A percentile compares a stretch with the other conserved stretches of the same genome.
Evolutionary conservation across 2,113 vertebrate genomes (phyloP).

Genomic region (Australoheros scitulus): DNA sequence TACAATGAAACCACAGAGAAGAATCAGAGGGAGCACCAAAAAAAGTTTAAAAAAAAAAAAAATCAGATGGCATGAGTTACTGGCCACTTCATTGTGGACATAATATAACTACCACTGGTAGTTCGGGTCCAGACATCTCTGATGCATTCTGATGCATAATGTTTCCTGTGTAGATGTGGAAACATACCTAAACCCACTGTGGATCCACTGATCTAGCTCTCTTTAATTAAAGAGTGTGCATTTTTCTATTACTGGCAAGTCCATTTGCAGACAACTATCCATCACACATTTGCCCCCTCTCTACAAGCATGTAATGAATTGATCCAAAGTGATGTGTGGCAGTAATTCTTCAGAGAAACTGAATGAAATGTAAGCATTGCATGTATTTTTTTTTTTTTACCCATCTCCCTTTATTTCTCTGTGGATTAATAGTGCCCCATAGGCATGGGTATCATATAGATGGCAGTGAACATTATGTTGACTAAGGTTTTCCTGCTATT

Average conservation of each 20-base stretch:
- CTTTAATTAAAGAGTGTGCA: slow-evolving; percentile 77
- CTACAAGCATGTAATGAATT: slow-evolving; percentile 73
- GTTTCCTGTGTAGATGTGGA: slow-evolving; percentile 37
- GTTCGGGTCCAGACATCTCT: neutral
- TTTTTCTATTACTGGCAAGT: slow-evolving; percentile 78
- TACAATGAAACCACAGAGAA: neutral
- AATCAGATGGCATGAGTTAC: neutral
- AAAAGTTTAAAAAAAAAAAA: neutral
- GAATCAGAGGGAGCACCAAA: neutral
- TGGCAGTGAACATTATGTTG: slow-evolving; percentile 73
- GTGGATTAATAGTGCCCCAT: slow-evolving; percentile 66
- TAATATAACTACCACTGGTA: neutral
- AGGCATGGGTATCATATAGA: slow-evolving; percentile 69
- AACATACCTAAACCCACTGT: slow-evolving; percentile 60
- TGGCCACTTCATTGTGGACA: neutral
- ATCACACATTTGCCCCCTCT: slow-evolving; percentile 74
- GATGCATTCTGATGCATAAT: slow-evolving; percentile 40
- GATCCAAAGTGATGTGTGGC: slow-evolving; percentile 77
- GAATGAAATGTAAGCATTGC: slow-evolving; percentile 75
- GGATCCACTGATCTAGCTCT: slow-evolving; percentile 64
- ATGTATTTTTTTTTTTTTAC: slow-evolving; percentile 60
- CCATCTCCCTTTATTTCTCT: slow-evolving; percentile 53
- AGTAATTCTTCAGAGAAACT: slow-evolving; percentile 73
- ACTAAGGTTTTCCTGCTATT: slow-evolving; percentile 74
- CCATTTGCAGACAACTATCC: slow-evolving; percentile 81